These are phyloP conservation scores for Nasonia oneida DNA, from an alignment of 2,888 invertebrate species.

Conservation along the genomic window DNA sequence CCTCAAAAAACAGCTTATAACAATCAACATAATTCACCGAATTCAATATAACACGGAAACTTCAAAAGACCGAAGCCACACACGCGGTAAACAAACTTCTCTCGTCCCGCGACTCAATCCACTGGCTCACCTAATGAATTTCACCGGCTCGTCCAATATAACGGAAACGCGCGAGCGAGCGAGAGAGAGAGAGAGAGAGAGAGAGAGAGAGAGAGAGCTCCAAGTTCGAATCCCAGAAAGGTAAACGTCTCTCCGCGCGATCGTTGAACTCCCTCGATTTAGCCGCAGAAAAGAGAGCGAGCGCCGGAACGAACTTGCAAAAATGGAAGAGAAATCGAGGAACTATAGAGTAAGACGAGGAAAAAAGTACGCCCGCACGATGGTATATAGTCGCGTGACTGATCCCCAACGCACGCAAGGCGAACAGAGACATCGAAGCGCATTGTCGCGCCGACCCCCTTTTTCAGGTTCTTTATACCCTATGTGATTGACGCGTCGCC, in stretches of 20 bases:
- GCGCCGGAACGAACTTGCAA: not conserved
- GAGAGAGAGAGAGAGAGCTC: not conserved
- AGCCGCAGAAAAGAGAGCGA: not conserved
- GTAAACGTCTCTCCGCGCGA: not conserved
- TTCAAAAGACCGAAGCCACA: not conserved
- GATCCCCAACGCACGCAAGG: not conserved
- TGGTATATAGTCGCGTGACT: not conserved
- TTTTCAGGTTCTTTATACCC: not conserved
- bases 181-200: no score
- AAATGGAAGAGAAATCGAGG: not conserved
- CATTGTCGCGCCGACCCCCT: not conserved
- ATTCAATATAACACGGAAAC: not conserved
- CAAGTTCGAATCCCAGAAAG: not conserved
- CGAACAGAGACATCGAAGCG: not conserved
- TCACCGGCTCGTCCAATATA: not conserved
- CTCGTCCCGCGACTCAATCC: not conserved
- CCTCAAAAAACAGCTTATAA: not conserved
- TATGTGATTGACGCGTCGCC: slow-evolving; percentile 50
- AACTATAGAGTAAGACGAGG: not conserved
- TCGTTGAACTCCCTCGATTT: not conserved
- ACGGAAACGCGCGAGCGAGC: not conserved
- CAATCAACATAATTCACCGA: not conserved
- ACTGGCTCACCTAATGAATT: not conserved
- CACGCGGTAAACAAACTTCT: not conserved
- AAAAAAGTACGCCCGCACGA: not conserved